Conservation (phyloP, 2,888 invertebrate genomes). For the Oegoconia quadripuncta region DNA sequence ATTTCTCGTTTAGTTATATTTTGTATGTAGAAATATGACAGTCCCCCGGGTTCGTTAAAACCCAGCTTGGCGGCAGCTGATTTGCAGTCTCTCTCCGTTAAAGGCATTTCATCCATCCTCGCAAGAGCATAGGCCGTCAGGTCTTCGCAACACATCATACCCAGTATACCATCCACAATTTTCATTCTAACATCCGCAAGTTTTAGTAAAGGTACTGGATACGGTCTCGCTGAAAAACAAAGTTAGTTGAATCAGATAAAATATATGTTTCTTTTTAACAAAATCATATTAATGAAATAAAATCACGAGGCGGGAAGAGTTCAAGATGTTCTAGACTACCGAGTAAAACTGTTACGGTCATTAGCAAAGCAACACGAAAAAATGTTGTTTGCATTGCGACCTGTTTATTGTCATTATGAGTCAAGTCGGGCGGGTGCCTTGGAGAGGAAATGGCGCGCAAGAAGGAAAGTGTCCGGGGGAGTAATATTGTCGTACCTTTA, state of each 20-base stretch:
- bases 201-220: constrained; percentile 44
- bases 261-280: not conserved
- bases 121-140: constrained; percentile 49
- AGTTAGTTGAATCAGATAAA: not conserved
- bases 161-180: constrained; percentile 43
- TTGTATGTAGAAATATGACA: constrained; percentile 30
- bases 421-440: constrained; percentile 61
- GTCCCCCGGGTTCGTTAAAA: constrained; percentile 37
- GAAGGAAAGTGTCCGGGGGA: constrained; percentile 34
- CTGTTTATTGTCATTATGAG: constrained; percentile 70
- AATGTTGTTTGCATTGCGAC: constrained; percentile 54
- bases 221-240: constrained; percentile 45
- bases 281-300: too few relatives aligned
- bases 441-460: constrained; percentile 63
- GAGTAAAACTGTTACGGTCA: constrained; percentile 49
- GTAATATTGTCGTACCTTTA: constrained; percentile 49
- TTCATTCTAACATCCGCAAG: constrained; percentile 57
- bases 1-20: not conserved
- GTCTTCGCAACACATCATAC: constrained; percentile 64
- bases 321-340: constrained; percentile 27
- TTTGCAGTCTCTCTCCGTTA: constrained; percentile 43
- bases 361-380: constrained; percentile 54
- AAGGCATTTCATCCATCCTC: constrained; percentile 42
- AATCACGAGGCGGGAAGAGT: too few relatives aligned
- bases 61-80: constrained; percentile 38